Base-by-base conservation (phyloP, 2,113 vertebrate genomes). In the Rynchops niger region DNA sequence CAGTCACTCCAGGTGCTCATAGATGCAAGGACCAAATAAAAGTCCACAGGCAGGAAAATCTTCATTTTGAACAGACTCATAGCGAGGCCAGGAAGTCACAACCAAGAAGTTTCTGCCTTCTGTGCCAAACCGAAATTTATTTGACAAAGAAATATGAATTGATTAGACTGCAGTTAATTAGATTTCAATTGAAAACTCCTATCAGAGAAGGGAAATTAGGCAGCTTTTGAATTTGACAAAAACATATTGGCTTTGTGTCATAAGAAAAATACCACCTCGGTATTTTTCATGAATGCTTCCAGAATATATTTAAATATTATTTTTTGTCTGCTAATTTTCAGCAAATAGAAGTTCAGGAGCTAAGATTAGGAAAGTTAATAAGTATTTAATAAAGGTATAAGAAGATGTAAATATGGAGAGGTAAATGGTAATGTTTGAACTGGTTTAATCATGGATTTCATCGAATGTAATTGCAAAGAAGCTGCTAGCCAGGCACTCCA, bases 121-220 rank as follows among this genome's bases (percentile, higher is more conserved):
- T 38, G 10, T 88, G 88, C 76, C 71, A 94, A 94, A 4, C 12
- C 36, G 18, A 80, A 78, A 88, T 88, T 89, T 90, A 79, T 93
- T 77, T 86, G 88, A 90, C 90, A 86, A 90, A 93, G 83, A 90
- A 93, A 82, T n/a, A 81, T 62, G 27, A 95, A 94, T 92, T 96
- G 45, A 95, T 96, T 94, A 96, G 85, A 67, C 80, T 93, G 82
- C 52, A 91, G 70, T 90, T 97, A 97, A 97, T 96, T 94, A 94
- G 88, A 90, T 96, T 95, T 93, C 92, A 93, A 40, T 78, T 93
- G 88, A 97, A 94, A 94, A 53, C 15, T 30, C 74, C 74, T 88
- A 55, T 94, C 92, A 92, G 92, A 82, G 50, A 88, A 74, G 29
- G 63, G 22, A 29, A 92, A 93, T 94, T 90, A 90, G 78, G 15